These are phyloP conservation scores for Magallana angulata DNA, from an alignment of 1,140 invertebrate genomes.

Conservation along the genomic window DNA sequence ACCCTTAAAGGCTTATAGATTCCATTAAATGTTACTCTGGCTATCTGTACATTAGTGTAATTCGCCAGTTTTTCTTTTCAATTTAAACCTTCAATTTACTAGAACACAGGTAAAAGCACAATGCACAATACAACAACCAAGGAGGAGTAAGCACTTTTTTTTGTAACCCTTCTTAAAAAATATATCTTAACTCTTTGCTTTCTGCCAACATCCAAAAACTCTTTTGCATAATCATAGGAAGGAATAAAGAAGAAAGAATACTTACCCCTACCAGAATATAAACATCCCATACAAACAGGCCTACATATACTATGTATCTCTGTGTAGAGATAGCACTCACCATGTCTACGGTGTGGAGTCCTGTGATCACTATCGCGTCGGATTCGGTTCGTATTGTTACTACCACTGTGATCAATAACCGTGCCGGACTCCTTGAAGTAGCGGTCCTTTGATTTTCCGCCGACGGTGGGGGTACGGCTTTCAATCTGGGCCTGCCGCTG, in stretches of 20 bases:
- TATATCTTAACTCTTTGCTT: no score
- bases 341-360: conserved; percentile 16
- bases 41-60: no score
- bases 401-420: neutral
- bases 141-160: no score
- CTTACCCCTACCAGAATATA: conserved; percentile 1
- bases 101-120: no score
- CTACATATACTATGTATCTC: conserved; percentile 28
- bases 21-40: no score
- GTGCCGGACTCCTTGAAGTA: conserved; percentile 22
- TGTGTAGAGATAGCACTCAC: neutral
- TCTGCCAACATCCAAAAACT: no score
- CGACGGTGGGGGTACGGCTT: neutral
- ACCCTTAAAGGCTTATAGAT: no score
- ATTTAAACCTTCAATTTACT: no score
- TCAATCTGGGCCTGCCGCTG: conserved; percentile 45
- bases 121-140: no score
- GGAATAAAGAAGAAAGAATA: conserved; percentile 3
- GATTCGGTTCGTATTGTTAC: neutral
- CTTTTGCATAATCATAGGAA: neutral
- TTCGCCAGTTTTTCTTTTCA: no score
- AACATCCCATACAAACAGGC: neutral
- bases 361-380: conserved; percentile 5
- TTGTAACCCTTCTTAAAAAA: no score
- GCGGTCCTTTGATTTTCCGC: neutral